Evolutionary conservation across 2,113 vertebrate genomes (phyloP).

Genomic region (Pachyramphus minor): DNA sequence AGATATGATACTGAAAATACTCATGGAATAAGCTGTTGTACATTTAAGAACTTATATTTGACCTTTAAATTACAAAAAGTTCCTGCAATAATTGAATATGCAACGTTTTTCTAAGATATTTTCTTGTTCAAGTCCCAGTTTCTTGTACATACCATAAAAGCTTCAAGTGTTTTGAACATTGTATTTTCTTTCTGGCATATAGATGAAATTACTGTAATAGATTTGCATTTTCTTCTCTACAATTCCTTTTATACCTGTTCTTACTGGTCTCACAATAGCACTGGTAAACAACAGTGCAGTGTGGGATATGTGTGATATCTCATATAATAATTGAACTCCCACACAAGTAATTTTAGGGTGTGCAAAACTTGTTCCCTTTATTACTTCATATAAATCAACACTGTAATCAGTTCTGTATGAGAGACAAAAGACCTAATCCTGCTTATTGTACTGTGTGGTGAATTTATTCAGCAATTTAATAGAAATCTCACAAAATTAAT

Average conservation of each 20-base stretch:
- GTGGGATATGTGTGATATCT: background rate
- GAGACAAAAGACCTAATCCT: background rate
- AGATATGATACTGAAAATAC: background rate
- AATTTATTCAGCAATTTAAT: background rate
- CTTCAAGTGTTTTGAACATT: background rate
- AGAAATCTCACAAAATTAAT: background rate
- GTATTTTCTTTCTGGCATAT: background rate
- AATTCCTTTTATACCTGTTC: background rate
- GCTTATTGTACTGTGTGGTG: background rate
- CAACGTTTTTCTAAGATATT: background rate
- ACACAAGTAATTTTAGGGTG: conserved; percentile 1
- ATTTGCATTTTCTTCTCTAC: conserved; percentile 10
- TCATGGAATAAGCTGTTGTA: background rate
- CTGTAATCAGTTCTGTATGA: background rate
- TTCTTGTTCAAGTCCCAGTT: background rate
- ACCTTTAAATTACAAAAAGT: background rate
- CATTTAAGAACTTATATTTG: background rate
- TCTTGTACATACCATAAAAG: background rate
- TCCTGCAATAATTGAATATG: background rate
- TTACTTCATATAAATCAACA: conserved; percentile 8
- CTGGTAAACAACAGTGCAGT: background rate
- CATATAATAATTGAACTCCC: conserved; percentile 16
- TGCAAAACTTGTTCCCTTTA: conserved; percentile 3
- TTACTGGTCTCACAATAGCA: background rate
- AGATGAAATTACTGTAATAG: conserved; percentile 4